Base-by-base conservation (phyloP, 1,140 invertebrate species). In the Drosophila persimilis region DNA sequence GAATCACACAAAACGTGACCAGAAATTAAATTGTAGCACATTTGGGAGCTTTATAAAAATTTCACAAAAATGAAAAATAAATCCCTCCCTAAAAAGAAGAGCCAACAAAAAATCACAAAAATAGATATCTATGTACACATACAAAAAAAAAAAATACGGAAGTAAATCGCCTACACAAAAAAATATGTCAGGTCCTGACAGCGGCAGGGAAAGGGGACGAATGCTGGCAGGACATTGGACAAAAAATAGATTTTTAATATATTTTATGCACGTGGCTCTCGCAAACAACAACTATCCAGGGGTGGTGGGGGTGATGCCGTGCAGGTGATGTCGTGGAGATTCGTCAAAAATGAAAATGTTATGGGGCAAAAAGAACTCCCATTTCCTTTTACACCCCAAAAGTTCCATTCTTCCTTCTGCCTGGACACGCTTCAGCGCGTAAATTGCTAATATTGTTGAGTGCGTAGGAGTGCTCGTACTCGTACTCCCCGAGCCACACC, bases 391-490 rank as follows among this genome's bases (percentile, higher is more conserved):
- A 8, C 58, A 7, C 15, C 65, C 31, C 53, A 26, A 35, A 41
- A 17, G 20, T 55, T 63, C 39, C 35, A 52, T 58, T 67, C 46
- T 55, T 45, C 13, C 41, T 64, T 24, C 48, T 43, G 50, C 48
- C 54, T 46, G 62, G 44, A 56, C 75, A 88, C 83, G 80, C 83
- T 88, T 60, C 60, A 76, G 63, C 64, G 84, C 83, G 88, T 88
- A 88, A 88, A 88, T 88, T 88, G 83, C 67, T 88, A 88, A 88
- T 88, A 88, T 83, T 76, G 66, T 64, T 83, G 78, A 88, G 83
- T 88, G 83, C 83, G 72, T 75, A 50, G 35, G 35, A 39, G 35
- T 5, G 1, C 35, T 39, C 35, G 11, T 39, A 39, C 35, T 39
- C 8, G 31, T 35, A 69, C 53, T 44, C 55, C 47, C 60, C 8